phyloP scores from a whole-genome alignment of 2,797 vertebrate genomes.

The Bovichtus variegatus region DNA sequence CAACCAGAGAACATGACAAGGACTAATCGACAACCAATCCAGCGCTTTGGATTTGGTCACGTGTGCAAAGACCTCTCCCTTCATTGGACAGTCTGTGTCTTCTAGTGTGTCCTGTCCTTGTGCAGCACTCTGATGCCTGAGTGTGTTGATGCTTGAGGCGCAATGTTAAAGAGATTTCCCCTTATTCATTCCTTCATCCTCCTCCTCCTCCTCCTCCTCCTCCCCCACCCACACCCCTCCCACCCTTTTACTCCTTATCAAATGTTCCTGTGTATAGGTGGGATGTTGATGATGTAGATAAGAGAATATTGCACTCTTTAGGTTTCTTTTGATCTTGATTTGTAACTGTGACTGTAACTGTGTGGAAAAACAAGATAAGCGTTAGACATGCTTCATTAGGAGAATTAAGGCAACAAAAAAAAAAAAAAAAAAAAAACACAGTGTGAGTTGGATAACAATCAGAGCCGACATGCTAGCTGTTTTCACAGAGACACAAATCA shows the following conservation, averaged over 20 bases:
- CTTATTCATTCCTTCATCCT: slow-evolving; percentile 29
- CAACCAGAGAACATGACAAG: slow-evolving; percentile 64
- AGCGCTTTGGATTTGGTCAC: slow-evolving; percentile 69
- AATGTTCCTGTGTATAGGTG: slow-evolving; percentile 78
- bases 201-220: slow-evolving; percentile 27
- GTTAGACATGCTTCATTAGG: slow-evolving; percentile 76
- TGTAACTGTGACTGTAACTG: slow-evolving; percentile 80
- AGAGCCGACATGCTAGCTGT: slow-evolving; percentile 55
- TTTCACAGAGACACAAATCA: slow-evolving; percentile 66
- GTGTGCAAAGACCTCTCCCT: slow-evolving; percentile 70
- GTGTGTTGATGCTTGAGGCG: slow-evolving; percentile 74
- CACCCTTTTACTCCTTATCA: slow-evolving; percentile 52
- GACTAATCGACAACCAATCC: slow-evolving; percentile 55
- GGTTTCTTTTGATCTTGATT: slow-evolving; percentile 81
- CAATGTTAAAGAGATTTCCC: slow-evolving; percentile 74
- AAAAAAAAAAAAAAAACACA: neutral
- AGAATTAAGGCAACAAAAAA: slow-evolving; percentile 59
- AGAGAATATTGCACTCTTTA: slow-evolving; percentile 81
- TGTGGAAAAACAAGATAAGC: slow-evolving; percentile 79
- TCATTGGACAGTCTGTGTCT: slow-evolving; percentile 72
- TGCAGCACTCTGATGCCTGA: slow-evolving; percentile 72
- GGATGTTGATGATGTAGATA: slow-evolving; percentile 79
- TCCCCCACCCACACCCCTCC: neutral
- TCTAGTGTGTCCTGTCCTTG: slow-evolving; percentile 74
- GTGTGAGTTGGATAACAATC: slow-evolving; percentile 64